Percentiles rank a stretch among this genome's conserved stretches.
Conservation (phyloP, 23 tunicate species). For the Aplidium turbinatum region DNA sequence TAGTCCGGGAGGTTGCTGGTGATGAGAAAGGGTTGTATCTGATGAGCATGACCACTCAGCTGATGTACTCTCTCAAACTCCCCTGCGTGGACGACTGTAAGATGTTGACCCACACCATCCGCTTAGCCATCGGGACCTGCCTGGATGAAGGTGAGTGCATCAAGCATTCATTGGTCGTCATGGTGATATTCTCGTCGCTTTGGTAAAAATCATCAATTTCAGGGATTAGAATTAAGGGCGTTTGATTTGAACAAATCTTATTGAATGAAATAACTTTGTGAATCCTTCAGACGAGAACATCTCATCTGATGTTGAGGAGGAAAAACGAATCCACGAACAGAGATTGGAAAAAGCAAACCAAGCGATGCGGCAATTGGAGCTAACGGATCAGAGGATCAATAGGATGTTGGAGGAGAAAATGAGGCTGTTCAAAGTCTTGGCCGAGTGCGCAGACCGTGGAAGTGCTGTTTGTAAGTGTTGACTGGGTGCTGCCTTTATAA, state of each 20-base stretch:
- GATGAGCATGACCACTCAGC: slow-evolving; percentile 54
- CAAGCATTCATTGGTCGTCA: too few relatives aligned
- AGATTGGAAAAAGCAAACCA: slow-evolving; percentile 48
- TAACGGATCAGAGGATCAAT: slow-evolving; percentile 44
- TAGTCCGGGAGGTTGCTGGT: slow-evolving; percentile 77
- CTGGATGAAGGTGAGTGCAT: slow-evolving; percentile 74
- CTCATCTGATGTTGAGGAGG: slow-evolving; percentile 71
- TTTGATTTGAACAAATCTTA: too few relatives aligned
- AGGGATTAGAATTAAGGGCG: too few relatives aligned
- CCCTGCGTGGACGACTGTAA: slow-evolving; percentile 45
- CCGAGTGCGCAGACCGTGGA: slow-evolving; percentile 35
- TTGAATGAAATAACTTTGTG: too few relatives aligned
- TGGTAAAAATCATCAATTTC: too few relatives aligned
- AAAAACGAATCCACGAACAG: slow-evolving; percentile 38
- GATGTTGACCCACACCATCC: slow-evolving; percentile 39
- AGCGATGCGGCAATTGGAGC: slow-evolving; percentile 52
- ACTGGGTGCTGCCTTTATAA: background rate
- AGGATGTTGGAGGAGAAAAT: slow-evolving; percentile 58
- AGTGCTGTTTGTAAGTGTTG: slow-evolving; percentile 40
- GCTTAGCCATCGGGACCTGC: slow-evolving; percentile 56
- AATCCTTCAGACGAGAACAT: slow-evolving; percentile 71
- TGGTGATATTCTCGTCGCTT: too few relatives aligned
- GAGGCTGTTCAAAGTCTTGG: slow-evolving; percentile 37
- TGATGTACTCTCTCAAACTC: slow-evolving; percentile 57
- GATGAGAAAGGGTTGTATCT: slow-evolving; percentile 68